Percentiles rank a stretch among this genome's conserved stretches.
Evolutionary conservation across 1,140 invertebrate genomes (phyloP).

Genomic region (Nomia melanderi): DNA sequence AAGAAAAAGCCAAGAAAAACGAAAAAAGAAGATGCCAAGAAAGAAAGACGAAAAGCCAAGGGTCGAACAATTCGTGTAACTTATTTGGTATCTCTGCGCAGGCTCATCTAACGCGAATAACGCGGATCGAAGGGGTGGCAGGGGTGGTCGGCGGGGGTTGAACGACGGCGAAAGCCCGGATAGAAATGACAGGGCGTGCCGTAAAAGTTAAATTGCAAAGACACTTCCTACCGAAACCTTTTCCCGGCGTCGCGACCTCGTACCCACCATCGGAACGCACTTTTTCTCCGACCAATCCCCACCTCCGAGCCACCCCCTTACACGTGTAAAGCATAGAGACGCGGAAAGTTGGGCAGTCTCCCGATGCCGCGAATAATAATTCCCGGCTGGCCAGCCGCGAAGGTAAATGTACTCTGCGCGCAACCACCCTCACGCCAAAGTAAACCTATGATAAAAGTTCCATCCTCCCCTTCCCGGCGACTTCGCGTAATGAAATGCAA

Average conservation of each 20-base stretch:
- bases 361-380: constrained; percentile 43
- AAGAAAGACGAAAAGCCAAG: neutral
- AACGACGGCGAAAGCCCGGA: neutral
- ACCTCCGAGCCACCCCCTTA: neutral
- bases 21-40: too few relatives aligned
- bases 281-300: neutral
- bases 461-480: constrained; percentile 10
- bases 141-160: neutral
- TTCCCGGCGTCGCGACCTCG: constrained; percentile 4
- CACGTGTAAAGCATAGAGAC: constrained; percentile 37
- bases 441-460: constrained; percentile 47
- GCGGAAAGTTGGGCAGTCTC: constrained; percentile 12
- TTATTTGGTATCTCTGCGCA: constrained; percentile 6
- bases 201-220: constrained; percentile 59
- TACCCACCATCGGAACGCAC: neutral
- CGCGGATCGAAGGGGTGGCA: neutral
- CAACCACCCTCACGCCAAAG: neutral
- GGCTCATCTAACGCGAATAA: neutral
- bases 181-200: constrained; percentile 53
- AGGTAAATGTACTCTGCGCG: constrained; percentile 11
- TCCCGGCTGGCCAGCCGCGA: constrained; percentile 13
- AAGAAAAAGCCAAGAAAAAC: neutral
- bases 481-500: constrained; percentile 49
- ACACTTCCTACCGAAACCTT: constrained; percentile 44
- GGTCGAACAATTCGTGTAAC: constrained; percentile 7